Percentiles rank a stretch among this genome's conserved stretches.
Evolutionary conservation across 2,797 vertebrate species (phyloP).

Genomic region (Smutsia temminckii): DNA sequence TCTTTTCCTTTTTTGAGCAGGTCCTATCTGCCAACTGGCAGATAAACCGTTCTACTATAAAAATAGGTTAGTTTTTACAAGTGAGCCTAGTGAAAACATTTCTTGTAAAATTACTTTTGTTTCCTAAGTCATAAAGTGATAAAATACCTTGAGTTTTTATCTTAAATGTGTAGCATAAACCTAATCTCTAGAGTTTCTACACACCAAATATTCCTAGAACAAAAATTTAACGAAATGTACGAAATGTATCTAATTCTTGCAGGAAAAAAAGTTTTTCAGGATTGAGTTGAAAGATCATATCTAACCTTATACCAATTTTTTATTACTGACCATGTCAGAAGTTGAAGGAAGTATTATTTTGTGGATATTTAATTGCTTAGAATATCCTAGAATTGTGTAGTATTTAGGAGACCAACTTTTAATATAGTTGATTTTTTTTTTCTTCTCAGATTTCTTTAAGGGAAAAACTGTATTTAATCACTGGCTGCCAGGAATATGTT

Average conservation of each 20-base stretch:
- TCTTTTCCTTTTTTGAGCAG: not conserved
- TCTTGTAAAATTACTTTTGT: not conserved
- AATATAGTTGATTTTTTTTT: conserved; percentile 56
- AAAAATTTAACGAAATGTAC: not conserved
- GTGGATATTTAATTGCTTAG: conserved; percentile 16
- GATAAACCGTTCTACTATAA: not conserved
- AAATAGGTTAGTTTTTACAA: not conserved
- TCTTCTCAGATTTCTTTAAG: conserved; percentile 91
- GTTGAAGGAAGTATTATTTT: not conserved
- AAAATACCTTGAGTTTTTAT: conserved; percentile 25
- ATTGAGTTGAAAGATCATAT: not conserved
- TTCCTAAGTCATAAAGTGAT: not conserved
- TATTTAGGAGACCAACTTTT: conserved; percentile 38
- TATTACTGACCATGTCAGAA: not conserved
- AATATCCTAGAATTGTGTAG: conserved; percentile 31
- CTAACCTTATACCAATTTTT: not conserved
- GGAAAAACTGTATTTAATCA: conserved; percentile 97
- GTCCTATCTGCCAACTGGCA: not conserved
- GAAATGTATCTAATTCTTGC: not conserved
- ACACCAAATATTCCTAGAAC: not conserved
- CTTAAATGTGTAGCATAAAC: not conserved
- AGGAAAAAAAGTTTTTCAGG: not conserved
- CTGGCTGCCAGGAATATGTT: conserved; percentile 95
- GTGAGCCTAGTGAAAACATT: not conserved
- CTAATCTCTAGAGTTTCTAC: not conserved